Evolutionary conservation across 2,797 vertebrate species (phyloP).

Genomic region (Catostomus latipinnis): DNA sequence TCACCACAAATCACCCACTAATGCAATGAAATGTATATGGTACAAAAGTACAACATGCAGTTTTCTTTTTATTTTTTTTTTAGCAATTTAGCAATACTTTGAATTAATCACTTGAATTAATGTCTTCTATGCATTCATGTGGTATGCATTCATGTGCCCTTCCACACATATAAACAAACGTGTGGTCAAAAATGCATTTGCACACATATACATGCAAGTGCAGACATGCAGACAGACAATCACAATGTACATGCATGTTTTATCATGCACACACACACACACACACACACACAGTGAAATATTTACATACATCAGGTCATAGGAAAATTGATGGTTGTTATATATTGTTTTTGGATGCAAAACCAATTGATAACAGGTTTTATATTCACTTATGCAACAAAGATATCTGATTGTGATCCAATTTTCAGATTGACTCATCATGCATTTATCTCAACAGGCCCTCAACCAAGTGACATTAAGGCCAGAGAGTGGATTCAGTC

Average conservation of each 20-base stretch:
- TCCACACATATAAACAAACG: background rate
- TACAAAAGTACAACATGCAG: background rate
- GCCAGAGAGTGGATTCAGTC: background rate
- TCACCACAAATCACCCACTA: constrained; percentile 4
- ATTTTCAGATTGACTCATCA: constrained; percentile 17
- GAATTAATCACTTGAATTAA: no score
- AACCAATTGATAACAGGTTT: background rate
- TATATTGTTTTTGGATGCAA: background rate
- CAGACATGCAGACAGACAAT: background rate
- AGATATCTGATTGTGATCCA: background rate
- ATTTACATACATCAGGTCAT: background rate
- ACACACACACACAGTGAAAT: background rate
- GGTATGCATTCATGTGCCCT: background rate
- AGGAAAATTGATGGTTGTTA: background rate
- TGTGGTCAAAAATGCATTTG: background rate
- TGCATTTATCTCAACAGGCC: background rate
- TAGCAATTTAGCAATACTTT: background rate
- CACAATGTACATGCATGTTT: background rate
- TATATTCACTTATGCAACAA: background rate
- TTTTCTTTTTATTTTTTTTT: background rate
- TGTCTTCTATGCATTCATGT: no score
- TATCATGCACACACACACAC: no score
- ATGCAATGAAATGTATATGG: constrained; percentile 10
- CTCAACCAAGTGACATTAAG: background rate
- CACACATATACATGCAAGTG: background rate